Evolutionary conservation across 2,113 vertebrate species (phyloP).

Genomic region (Regulus satrapa): DNA sequence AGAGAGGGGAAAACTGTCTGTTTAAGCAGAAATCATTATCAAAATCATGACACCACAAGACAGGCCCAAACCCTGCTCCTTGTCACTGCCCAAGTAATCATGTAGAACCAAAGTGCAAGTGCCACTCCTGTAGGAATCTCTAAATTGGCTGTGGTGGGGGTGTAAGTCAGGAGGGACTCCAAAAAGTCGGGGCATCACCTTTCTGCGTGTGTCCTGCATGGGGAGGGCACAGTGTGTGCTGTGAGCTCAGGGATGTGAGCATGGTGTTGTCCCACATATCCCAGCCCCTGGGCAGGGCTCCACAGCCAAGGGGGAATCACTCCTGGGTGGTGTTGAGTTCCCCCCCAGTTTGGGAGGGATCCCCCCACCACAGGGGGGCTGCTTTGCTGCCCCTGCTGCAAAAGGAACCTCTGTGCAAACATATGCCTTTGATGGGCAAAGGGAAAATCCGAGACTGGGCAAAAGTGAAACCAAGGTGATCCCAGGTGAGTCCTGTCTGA

Average conservation of each 20-base stretch:
- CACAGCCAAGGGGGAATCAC: not conserved
- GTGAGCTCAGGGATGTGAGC: not conserved
- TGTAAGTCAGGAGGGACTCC: not conserved
- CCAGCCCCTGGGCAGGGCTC: not conserved
- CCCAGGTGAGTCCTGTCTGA: not conserved
- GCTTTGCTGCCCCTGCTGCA: not conserved
- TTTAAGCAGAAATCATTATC: not conserved
- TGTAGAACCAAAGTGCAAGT: not conserved
- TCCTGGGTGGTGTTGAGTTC: rapidly evolving
- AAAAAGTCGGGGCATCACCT: not conserved
- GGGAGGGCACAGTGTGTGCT: rapidly evolving
- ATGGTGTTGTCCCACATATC: rapidly evolving
- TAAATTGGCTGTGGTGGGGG: not conserved
- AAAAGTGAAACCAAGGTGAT: not conserved
- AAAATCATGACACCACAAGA: not conserved
- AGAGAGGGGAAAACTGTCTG: not conserved
- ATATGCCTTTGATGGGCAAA: not conserved
- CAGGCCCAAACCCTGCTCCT: not conserved
- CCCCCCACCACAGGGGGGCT: not conserved
- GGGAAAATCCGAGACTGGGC: not conserved
- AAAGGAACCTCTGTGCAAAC: not conserved
- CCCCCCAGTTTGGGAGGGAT: too few species aligned
- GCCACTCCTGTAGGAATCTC: not conserved
- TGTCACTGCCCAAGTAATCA: not conserved
- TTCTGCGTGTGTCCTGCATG: not conserved